Evolutionary conservation across 2,888 invertebrate species (phyloP), one percentile per base, ranked within the genome.

Genomic region (Lathronympha strigana): DNA sequence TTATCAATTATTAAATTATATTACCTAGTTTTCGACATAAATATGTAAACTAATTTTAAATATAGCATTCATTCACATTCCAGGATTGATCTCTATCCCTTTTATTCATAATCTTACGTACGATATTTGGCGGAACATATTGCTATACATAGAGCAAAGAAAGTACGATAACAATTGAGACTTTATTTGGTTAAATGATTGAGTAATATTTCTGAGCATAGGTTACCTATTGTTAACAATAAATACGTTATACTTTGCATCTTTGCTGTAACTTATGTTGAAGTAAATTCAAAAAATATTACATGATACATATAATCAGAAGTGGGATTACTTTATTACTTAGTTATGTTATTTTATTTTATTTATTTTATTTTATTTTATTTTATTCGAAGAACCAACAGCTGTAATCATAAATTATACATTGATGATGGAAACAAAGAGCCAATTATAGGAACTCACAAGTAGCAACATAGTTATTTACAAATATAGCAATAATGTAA

Each of bases 91-190:
- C 31, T 36, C 11, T 21, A 60, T 64, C 60, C 63, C 45, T 64
- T 55, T 66, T 55, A 57, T 63, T 61, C 45, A 57, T 54, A 64
- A 23, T 57, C 68, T 55, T 57, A 57, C 38, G 31, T 17, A 76
- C 69, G 70, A 72, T 76, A 78, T 81, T 84, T 82, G 84, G 81
- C 82, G 82, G 72, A 78, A 74, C 72, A 72, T 82, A 81, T 83
- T 82, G 81, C 79, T 81, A 76, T 69, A 55, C 8, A n/a, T 43
- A 45, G 31, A 57, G 43, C 57, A 57, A 43, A 28, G n/a, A 57
- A 57, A 57, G n/a, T 54, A 43, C 28, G 43, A 43, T 28, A 25
- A 57, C 31, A 51, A 53, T 45, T 43, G 53, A 62, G 43, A 51
- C 43, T 17, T 25, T 43, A 36, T 33, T 31, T 45, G 19, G 15